Percentiles rank a stretch among this genome's conserved stretches.
phyloP scores from a whole-genome alignment of 2,888 invertebrate genomes.

The Habrosyne pyritoides region DNA sequence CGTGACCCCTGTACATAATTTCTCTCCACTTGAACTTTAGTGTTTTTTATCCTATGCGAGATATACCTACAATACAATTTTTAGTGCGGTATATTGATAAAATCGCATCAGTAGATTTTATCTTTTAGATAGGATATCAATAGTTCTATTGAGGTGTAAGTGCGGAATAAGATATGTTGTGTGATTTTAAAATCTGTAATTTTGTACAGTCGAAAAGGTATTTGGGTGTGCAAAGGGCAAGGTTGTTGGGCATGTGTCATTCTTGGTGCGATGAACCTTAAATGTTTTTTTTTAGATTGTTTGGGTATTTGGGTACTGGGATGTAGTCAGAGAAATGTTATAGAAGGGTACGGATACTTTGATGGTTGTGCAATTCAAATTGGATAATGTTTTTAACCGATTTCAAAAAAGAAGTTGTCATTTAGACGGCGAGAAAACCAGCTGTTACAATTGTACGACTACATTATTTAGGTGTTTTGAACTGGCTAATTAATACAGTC shows the following conservation, averaged over 20 bases:
- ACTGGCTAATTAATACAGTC: too few species aligned
- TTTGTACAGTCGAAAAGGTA: not conserved
- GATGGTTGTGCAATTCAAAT: not conserved
- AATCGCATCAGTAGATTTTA: not conserved
- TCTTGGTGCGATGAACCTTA: not conserved
- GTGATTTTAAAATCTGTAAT: not conserved
- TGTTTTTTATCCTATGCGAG: too few species aligned
- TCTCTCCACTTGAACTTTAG: not conserved
- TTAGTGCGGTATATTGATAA: not conserved
- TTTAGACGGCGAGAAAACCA: too few species aligned
- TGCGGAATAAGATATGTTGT: not conserved
- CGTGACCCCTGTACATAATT: not conserved
- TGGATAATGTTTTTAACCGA: not conserved
- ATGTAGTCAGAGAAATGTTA: not conserved
- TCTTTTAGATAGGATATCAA: not conserved
- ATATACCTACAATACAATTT: too few species aligned
- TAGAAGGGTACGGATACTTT: not conserved
- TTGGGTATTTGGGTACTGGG: not conserved
- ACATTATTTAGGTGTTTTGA: too few species aligned
- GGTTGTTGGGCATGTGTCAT: not conserved
- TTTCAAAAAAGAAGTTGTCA: too few species aligned
- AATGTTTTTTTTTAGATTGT: not conserved
- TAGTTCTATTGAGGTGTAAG: not conserved
- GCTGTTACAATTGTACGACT: too few species aligned
- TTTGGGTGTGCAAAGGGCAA: not conserved